Conservation (phyloP, 2,113 vertebrate genomes). For the Haliaeetus leucogaster region DNA sequence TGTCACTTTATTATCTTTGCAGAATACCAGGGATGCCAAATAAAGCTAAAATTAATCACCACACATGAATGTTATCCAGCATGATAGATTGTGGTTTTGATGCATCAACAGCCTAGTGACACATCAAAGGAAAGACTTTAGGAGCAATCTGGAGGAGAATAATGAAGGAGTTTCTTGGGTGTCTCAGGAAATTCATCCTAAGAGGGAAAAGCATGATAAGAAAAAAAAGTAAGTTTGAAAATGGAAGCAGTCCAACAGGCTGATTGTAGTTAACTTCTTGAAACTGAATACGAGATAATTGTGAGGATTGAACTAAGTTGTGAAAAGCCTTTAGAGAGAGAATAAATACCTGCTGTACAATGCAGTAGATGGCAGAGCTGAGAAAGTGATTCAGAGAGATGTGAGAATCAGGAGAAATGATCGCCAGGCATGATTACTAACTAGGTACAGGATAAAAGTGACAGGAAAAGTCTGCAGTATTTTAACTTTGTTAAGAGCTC, state of each 20-base stretch:
- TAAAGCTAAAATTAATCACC: background rate
- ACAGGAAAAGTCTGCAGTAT: background rate
- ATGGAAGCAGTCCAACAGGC: background rate
- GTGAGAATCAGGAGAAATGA: background rate
- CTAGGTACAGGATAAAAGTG: background rate
- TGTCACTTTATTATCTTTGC: background rate
- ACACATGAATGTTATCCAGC: background rate
- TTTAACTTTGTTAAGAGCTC: background rate
- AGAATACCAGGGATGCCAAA: background rate
- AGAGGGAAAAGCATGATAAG: background rate
- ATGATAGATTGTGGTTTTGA: background rate
- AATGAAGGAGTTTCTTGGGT: slow-evolving; percentile 2
- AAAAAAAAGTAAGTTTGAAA: background rate
- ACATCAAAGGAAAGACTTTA: background rate
- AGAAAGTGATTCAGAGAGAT: background rate
- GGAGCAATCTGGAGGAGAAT: background rate
- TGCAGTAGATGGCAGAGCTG: background rate
- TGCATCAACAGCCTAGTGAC: background rate
- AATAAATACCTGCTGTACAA: background rate
- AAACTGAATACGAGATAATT: background rate
- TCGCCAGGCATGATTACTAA: background rate
- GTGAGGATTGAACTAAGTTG: background rate
- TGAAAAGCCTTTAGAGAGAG: background rate
- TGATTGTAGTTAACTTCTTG: background rate
- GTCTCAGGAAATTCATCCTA: background rate